These are phyloP conservation scores for Megalopta genalis DNA, from an alignment of 1,140 invertebrate species.

Conservation along the genomic window DNA sequence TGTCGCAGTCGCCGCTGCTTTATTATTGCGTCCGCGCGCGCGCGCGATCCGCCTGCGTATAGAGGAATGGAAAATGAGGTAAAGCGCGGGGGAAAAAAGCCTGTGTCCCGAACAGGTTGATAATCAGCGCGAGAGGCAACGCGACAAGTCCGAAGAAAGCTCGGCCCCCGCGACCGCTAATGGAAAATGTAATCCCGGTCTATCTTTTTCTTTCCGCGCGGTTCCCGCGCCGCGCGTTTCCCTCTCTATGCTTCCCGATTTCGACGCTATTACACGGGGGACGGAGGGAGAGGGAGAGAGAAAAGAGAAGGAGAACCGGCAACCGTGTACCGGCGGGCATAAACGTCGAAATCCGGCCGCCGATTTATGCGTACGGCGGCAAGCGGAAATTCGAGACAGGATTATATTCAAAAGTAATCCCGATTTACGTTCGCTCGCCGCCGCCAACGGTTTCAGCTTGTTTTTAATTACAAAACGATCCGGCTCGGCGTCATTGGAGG, in stretches of 20 bases:
- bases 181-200: conserved; percentile 64
- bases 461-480: neutral
- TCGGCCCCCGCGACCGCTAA: conserved; percentile 47
- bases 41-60: conserved; percentile 20
- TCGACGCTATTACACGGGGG: conserved; percentile 19
- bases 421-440: neutral
- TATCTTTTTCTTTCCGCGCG: conserved; percentile 26
- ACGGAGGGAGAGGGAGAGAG: too few species aligned
- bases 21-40: conserved; percentile 38
- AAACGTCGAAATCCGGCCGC: neutral
- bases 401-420: neutral
- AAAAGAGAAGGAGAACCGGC: conserved; percentile 10
- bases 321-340: conserved; percentile 5
- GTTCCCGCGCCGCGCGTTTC: too few species aligned
- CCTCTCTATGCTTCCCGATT: conserved; percentile 8
- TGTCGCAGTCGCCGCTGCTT: conserved; percentile 20
- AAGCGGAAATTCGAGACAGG: neutral
- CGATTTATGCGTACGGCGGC: neutral
- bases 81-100: conserved; percentile 37
- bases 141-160: conserved; percentile 62
- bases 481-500: too few species aligned
- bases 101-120: conserved; percentile 57
- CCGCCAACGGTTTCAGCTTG: neutral
- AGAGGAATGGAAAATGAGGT: conserved; percentile 61
- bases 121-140: conserved; percentile 62